These are phyloP conservation scores for Escarpia spicata DNA, from an alignment of 2,888 invertebrate genomes.

Conservation along the genomic window DNA sequence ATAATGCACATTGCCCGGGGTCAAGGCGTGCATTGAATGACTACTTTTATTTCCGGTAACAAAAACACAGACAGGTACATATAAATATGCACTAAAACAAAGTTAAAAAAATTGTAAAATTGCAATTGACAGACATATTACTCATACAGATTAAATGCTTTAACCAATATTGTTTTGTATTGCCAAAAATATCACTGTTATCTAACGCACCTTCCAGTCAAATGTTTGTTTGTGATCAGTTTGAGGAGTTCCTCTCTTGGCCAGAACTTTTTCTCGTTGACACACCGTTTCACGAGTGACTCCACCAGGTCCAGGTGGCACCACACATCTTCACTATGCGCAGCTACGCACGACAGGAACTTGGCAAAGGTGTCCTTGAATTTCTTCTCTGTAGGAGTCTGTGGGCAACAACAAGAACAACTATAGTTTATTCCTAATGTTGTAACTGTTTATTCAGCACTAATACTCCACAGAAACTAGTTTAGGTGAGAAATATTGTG, in stretches of 20 bases:
- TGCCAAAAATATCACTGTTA: not conserved
- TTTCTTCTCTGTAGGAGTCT: conserved; percentile 25
- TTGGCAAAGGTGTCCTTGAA: conserved; percentile 20
- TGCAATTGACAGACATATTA: too few species aligned
- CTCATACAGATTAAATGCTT: too few species aligned
- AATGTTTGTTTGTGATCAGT: conserved; percentile 41
- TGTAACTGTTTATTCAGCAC: not conserved
- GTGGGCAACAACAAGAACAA: not conserved
- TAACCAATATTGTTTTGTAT: not conserved
- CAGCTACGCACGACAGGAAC: not conserved
- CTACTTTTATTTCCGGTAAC: too few species aligned
- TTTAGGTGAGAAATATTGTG: not conserved
- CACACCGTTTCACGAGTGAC: conserved; percentile 40
- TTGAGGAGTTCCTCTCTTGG: conserved; percentile 41
- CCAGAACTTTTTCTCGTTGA: conserved; percentile 46
- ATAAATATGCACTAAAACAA: too few species aligned
- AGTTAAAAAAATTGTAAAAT: too few species aligned
- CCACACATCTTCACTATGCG: not conserved
- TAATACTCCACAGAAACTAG: not conserved
- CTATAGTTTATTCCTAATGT: not conserved
- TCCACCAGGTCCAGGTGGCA: not conserved
- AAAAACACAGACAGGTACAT: too few species aligned
- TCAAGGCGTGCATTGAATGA: too few species aligned
- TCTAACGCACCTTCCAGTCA: conserved; percentile 43
- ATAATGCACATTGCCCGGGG: too few species aligned